Evolutionary conservation across 2,888 invertebrate genomes (phyloP).

Genomic region (Stenchaetothrips biformis): DNA sequence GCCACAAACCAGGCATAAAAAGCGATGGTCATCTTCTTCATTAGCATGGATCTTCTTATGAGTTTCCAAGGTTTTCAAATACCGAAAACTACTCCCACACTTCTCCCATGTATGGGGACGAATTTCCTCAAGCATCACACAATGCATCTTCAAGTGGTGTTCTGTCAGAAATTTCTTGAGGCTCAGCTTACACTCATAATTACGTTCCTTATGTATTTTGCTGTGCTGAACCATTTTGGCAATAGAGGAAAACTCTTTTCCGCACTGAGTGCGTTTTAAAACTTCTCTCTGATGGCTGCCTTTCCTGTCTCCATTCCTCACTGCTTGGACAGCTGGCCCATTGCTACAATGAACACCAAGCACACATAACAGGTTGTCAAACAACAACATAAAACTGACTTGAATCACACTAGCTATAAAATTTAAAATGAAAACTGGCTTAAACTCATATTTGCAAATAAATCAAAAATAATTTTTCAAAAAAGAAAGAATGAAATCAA

Average conservation of each 20-base stretch:
- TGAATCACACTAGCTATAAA: too few species aligned
- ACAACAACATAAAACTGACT: not conserved
- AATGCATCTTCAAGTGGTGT: slow-evolving; percentile 44
- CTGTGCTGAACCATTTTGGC: not conserved
- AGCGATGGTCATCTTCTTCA: not conserved
- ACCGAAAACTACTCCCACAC: slow-evolving; percentile 45
- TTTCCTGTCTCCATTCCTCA: not conserved
- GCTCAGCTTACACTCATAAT: slow-evolving; percentile 44
- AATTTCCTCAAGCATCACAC: slow-evolving; percentile 44
- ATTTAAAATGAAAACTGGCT: too few species aligned
- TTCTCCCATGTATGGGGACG: slow-evolving; percentile 44
- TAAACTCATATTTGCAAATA: too few species aligned
- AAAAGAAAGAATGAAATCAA: not conserved
- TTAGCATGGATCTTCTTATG: not conserved
- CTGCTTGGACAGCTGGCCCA: not conserved
- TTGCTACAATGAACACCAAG: not conserved
- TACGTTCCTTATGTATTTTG: not conserved
- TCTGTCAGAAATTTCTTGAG: slow-evolving; percentile 43
- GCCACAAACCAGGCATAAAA: not conserved
- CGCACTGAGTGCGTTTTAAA: not conserved
- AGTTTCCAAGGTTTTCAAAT: not conserved
- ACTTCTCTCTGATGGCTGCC: not conserved
- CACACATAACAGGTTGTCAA: not conserved
- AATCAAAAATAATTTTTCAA: not conserved
- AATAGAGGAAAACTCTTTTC: not conserved